Evolutionary conservation across 2,888 invertebrate genomes (phyloP).

Genomic region (Resseliella maxima): DNA sequence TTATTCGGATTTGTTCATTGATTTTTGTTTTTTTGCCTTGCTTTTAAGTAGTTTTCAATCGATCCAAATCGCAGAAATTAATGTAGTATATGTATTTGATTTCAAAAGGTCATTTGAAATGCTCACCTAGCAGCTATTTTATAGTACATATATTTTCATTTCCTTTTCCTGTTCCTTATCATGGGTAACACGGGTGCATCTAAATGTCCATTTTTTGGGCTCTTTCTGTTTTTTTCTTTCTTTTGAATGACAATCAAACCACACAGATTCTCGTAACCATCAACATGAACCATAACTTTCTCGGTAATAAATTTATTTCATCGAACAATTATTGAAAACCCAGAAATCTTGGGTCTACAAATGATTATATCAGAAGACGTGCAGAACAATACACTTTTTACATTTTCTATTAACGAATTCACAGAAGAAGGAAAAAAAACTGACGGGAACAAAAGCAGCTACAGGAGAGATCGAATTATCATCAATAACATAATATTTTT

Average conservation of each 20-base stretch:
- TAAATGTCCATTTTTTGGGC: not conserved
- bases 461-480: not conserved
- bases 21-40: not conserved
- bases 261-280: not conserved
- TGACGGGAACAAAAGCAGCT: not conserved
- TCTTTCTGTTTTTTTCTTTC: not conserved
- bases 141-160: not conserved
- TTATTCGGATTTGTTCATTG: not conserved
- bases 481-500: not conserved
- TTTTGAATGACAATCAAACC: not conserved
- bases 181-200: not conserved
- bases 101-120: conserved; percentile 6
- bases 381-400: conserved; percentile 45
- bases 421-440: not conserved
- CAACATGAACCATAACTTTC: not conserved
- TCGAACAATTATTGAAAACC: not conserved
- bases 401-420: not conserved
- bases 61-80: not conserved
- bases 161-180: conserved; percentile 47
- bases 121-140: not conserved
- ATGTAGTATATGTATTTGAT: not conserved
- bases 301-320: conserved; percentile 23
- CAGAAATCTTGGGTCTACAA: not conserved
- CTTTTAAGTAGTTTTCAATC: conserved; percentile 12
- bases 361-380: conserved; percentile 25